Evolutionary conservation across 2,113 vertebrate species (phyloP).

Genomic region (Eupsittula cactorum): DNA sequence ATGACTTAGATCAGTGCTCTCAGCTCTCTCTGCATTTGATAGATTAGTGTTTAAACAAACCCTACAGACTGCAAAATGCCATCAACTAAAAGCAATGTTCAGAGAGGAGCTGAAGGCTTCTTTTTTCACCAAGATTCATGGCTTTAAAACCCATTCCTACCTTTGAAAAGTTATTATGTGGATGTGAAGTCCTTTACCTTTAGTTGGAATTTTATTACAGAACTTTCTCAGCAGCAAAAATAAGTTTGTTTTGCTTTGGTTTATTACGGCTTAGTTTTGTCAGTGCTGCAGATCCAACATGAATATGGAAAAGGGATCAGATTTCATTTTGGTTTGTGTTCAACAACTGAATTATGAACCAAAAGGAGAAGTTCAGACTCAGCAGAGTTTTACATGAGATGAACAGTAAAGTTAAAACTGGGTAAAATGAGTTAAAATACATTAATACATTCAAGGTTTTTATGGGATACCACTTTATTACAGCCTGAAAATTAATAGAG

Average conservation of each 20-base stretch:
- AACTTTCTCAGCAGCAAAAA: background rate
- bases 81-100: background rate
- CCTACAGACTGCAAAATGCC: background rate
- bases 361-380: background rate
- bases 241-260: background rate
- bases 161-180: background rate
- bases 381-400: background rate
- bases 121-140: background rate
- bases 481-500: background rate
- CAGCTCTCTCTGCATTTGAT: background rate
- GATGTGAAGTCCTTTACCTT: background rate
- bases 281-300: background rate
- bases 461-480: background rate
- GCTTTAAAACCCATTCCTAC: background rate
- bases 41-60: constrained; percentile 41
- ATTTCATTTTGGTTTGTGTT: background rate
- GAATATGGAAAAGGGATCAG: background rate
- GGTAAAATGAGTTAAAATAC: background rate
- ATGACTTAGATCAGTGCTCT: background rate
- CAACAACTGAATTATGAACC: background rate
- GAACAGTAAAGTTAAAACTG: background rate
- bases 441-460: background rate
- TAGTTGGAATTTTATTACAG: background rate
- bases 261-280: background rate
- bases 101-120: background rate